These are phyloP conservation scores for Halocynthia aurantium DNA, from an alignment of 23 tunicate genomes.

Conservation along the genomic window DNA sequence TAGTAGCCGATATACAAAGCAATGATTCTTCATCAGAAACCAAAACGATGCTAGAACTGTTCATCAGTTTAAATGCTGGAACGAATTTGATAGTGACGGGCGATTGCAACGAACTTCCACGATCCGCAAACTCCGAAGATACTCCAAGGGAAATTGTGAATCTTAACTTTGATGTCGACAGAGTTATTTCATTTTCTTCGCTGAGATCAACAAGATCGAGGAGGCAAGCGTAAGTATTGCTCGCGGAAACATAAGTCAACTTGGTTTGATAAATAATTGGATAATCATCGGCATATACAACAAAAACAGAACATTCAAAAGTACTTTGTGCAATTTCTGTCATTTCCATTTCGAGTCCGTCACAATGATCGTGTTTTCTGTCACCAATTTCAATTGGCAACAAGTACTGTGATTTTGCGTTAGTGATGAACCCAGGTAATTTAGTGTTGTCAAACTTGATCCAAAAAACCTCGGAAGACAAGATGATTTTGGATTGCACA, in stretches of 20 bases:
- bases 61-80: conserved; percentile 20
- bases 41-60: conserved; percentile 1
- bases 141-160: conserved; percentile 10
- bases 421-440: conserved; percentile 3
- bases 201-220: not conserved
- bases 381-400: conserved; percentile 12
- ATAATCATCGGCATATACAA: conserved; percentile 7
- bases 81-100: conserved; percentile 19
- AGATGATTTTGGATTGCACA: conserved; percentile 3
- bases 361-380: not conserved
- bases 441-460: conserved; percentile 6
- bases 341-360: conserved; percentile 20
- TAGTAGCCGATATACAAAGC: conserved; percentile 13
- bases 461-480: conserved; percentile 7
- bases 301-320: conserved; percentile 6
- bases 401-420: conserved; percentile 7
- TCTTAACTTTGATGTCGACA: not conserved
- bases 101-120: conserved; percentile 14
- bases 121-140: not conserved
- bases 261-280: not conserved
- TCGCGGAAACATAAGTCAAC: not conserved
- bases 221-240: conserved; percentile 20
- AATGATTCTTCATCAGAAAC: not conserved
- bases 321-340: conserved; percentile 9
- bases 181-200: not conserved